A percentile compares a stretch with the other conserved stretches of the same genome.
Conservation (phyloP, 2,797 vertebrate genomes). For the Enteromius treurensis region DNA sequence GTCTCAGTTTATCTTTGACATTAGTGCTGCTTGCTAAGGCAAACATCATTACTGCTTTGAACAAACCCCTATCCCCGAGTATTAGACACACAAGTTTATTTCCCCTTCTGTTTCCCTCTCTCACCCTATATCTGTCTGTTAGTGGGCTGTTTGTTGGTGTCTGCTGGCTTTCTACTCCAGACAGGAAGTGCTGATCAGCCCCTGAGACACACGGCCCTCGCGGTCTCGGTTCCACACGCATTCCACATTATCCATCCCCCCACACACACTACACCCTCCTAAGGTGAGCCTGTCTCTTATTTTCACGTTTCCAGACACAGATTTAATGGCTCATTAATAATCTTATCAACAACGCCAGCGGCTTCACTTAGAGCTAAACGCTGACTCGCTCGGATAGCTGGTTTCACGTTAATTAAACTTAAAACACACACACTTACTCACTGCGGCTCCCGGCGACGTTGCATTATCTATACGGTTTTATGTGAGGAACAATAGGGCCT, state of each 20-base stretch:
- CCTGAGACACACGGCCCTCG: conserved; percentile 17
- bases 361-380: conserved; percentile 14
- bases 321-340: conserved; percentile 26
- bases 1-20: not conserved
- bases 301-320: conserved; percentile 26
- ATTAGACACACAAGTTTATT: not conserved
- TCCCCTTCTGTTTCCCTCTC: not conserved
- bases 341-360: not conserved
- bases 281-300: conserved; percentile 21
- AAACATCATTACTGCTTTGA: not conserved
- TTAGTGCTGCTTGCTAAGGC: not conserved
- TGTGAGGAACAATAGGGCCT: not conserved
- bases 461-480: conserved; percentile 10
- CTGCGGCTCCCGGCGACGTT: not conserved
- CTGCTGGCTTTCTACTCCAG: conserved; percentile 30
- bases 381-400: conserved; percentile 12
- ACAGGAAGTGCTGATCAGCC: conserved; percentile 39
- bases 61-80: not conserved
- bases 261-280: conserved; percentile 27
- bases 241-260: conserved; percentile 21
- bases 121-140: not conserved
- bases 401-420: not conserved
- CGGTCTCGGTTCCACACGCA: conserved; percentile 26
- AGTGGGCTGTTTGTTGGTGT: conserved; percentile 19
- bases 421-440: conserved; percentile 12